Evolutionary conservation across 35 echinoderm and acorn worm genomes (phyloP), one percentile per base, ranked within the genome.

Genomic region (Apostichopus parvimensis): DNA sequence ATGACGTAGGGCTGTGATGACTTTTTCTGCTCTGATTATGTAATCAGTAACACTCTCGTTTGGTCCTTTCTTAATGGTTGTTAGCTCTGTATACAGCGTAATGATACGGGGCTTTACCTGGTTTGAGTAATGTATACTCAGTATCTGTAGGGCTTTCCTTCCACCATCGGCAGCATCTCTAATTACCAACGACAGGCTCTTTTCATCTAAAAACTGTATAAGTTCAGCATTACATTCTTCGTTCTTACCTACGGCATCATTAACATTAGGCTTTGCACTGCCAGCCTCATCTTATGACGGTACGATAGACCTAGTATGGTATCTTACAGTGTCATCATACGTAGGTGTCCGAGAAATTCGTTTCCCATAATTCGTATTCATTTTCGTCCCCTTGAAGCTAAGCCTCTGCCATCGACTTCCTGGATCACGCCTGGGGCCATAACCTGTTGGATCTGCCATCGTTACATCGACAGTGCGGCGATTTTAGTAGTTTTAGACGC

Each of bases 11-110:
- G 79, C 17, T 73, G 55, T 82, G 8, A 73, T 77, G 7, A 79
- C 58, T 17, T 85, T 92, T 34, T 87, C 91, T 56, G 91, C 91
- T 77, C 82, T 70, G 82, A 92, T 92, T 54, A 92, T 87, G 20
- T 92, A 92, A 14, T 86, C 78, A 14, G 78, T 92, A 13, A 92
- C 55, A 12, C 59, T 71, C 54, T 92, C 91, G 6, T 57, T 26
- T n/a, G 9, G 24, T 6, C 54, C 45, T 58, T 58, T 80, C 55
- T 80, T 77, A 6, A 80, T n/a, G 77, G 53, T 54, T 5, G 77
- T 91, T 21, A 91, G 45, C 18, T 79, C n/a, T 17, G 45, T 79
- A 26, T 79, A 79, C 20, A 91, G 56, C 12, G 73, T 20, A 10
- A 91, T 57, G n/a, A 91, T 91, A 8, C 77, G 54, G 7, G 90